A percentile compares a stretch with the other conserved stretches of the same genome.
These are phyloP conservation scores for Clusia tigrina DNA, from an alignment of 2,888 invertebrate genomes.

Conservation along the genomic window DNA sequence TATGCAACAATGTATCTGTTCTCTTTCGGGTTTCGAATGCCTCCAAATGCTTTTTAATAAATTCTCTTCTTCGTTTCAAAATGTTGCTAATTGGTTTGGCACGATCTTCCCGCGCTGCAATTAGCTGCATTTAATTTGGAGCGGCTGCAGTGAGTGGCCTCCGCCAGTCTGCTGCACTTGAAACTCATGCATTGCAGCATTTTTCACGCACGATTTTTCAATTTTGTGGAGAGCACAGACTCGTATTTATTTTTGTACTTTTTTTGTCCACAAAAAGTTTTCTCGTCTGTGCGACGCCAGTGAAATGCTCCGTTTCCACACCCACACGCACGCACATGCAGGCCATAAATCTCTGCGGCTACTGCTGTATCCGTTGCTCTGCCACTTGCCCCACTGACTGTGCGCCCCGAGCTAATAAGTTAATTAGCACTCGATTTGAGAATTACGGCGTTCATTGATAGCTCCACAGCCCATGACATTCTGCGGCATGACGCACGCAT, in stretches of 20 bases:
- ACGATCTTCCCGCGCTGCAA: slow-evolving; percentile 37
- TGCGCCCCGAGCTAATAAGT: slow-evolving; percentile 12
- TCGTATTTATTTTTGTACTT: no score
- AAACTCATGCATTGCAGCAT: background rate
- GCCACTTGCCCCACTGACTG: background rate
- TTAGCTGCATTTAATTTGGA: slow-evolving; percentile 57
- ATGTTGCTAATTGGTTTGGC: slow-evolving; percentile 10
- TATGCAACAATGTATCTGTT: no score
- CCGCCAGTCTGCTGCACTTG: background rate
- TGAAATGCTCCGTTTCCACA: background rate
- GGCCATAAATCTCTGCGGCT: background rate
- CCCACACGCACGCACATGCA: background rate
- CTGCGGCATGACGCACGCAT: slow-evolving; percentile 7
- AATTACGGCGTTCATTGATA: slow-evolving; percentile 6
- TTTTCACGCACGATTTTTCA: slow-evolving; percentile 4
- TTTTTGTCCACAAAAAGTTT: background rate
- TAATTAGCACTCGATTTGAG: slow-evolving; percentile 19
- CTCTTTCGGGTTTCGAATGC: background rate
- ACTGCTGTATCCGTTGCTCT: background rate
- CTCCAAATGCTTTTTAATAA: background rate
- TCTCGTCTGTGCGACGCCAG: background rate
- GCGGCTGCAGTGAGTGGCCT: slow-evolving; percentile 11
- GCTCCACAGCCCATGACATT: slow-evolving; percentile 1
- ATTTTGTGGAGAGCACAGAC: background rate
- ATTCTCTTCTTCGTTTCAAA: no score